Percentiles rank a stretch among this genome's conserved stretches.
Conservation (phyloP, 2,888 invertebrate genomes). For the Anoplius nigerrimus region DNA sequence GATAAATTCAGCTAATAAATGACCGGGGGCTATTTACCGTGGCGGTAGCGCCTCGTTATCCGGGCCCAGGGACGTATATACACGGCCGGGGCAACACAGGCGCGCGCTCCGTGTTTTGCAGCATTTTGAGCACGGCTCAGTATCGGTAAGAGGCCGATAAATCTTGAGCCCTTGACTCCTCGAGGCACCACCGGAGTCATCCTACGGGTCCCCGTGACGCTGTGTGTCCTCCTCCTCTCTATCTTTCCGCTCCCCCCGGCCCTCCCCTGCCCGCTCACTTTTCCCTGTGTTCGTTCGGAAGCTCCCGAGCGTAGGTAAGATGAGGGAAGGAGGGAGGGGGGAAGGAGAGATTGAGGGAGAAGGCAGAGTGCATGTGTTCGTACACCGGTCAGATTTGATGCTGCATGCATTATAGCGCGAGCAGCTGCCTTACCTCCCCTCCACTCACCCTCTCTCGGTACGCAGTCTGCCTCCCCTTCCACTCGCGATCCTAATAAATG, state of each 20-base stretch:
- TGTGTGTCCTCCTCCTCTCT: constrained; percentile 29
- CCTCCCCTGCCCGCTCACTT: background rate
- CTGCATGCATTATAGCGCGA: too few relatives aligned
- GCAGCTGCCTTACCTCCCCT: too few relatives aligned
- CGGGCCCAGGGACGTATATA: constrained; percentile 50
- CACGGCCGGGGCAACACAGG: constrained; percentile 33
- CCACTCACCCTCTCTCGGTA: too few relatives aligned
- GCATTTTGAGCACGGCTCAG: constrained; percentile 72
- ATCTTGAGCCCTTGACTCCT: constrained; percentile 63
- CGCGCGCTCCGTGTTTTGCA: constrained; percentile 68
- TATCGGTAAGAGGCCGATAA: constrained; percentile 72
- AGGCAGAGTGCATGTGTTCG: too few relatives aligned
- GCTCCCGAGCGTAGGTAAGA: constrained; percentile 26
- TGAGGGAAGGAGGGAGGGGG: constrained; percentile 1
- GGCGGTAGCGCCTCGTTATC: constrained; percentile 74
- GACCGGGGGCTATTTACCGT: constrained; percentile 68
- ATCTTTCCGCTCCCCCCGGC: constrained; percentile 29
- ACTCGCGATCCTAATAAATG: too few relatives aligned
- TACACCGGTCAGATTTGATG: too few relatives aligned
- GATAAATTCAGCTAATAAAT: constrained; percentile 71
- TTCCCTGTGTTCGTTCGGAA: constrained; percentile 17
- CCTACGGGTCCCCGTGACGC: constrained; percentile 39
- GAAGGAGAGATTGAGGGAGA: background rate
- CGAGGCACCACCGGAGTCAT: constrained; percentile 45
- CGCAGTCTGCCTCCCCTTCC: too few relatives aligned